Percentiles rank a stretch among this genome's conserved stretches.
Conservation (phyloP, 2,797 vertebrate genomes). For the Tinamus major region DNA sequence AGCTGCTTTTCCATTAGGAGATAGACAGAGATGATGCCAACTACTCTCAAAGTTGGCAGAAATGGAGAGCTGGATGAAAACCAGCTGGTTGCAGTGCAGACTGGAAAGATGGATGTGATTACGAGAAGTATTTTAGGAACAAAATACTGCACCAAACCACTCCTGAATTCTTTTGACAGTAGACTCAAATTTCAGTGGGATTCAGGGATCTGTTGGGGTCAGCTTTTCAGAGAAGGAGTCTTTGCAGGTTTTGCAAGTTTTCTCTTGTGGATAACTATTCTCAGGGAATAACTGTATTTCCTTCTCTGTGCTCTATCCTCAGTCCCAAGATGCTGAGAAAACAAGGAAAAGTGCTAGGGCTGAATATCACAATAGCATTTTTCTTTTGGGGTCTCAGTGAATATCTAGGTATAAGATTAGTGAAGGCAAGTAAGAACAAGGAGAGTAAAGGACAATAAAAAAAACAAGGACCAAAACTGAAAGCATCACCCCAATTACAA, state of each 20-base stretch:
- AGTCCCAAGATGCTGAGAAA: neutral
- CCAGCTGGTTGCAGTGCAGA: slow-evolving; percentile 23
- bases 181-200: neutral
- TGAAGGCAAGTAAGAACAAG: neutral
- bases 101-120: slow-evolving; percentile 18
- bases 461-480: neutral
- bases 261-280: neutral
- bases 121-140: neutral
- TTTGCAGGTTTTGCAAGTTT: neutral
- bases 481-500: neutral
- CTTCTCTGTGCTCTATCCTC: neutral
- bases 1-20: neutral
- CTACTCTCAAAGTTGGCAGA: slow-evolving; percentile 44
- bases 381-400: neutral
- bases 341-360: neutral
- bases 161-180: neutral
- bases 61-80: slow-evolving; percentile 45
- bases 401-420: neutral
- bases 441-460: neutral
- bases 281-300: neutral
- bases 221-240: neutral
- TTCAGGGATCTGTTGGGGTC: neutral
- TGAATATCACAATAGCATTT: neutral
- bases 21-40: slow-evolving; percentile 58
- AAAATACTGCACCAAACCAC: neutral